phyloP scores from a whole-genome alignment of 1,140 invertebrate species.

The Araneus ventricosus region DNA sequence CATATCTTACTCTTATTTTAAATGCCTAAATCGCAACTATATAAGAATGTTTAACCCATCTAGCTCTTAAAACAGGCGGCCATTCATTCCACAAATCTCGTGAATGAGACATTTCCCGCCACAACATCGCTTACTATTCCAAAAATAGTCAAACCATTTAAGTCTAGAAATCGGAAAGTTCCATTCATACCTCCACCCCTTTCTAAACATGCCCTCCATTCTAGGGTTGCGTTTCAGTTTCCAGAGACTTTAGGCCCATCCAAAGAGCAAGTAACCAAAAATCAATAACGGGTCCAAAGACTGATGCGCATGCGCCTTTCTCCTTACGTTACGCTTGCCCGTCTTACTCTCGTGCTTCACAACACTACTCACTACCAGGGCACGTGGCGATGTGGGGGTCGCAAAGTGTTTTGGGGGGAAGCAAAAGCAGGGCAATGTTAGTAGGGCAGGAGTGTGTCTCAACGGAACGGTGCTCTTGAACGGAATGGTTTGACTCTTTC shows the following conservation, averaged over 20 bases:
- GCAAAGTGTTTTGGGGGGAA: conserved; percentile 2
- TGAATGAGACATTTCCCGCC: not conserved
- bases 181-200: conserved; percentile 5
- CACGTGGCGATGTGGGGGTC: conserved; percentile 44
- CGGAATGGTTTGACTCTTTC: conserved; percentile 11
- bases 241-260: not conserved
- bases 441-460: conserved; percentile 61
- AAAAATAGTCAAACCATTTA: not conserved
- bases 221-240: not conserved
- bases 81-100: not conserved
- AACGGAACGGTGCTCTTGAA: not conserved
- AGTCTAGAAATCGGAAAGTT: not conserved
- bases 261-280: not conserved
- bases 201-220: not conserved
- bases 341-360: conserved; percentile 28
- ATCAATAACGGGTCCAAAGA: not conserved
- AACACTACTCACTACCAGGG: conserved; percentile 49
- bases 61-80: too few species aligned
- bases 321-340: conserved; percentile 36
- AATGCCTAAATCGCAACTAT: too few species aligned
- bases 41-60: too few species aligned
- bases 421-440: conserved; percentile 59
- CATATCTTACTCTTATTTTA: too few species aligned
- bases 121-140: not conserved
- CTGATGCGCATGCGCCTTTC: not conserved